phyloP scores from a whole-genome alignment of 2,888 invertebrate genomes.

The Steinernema carpocapsae region DNA sequence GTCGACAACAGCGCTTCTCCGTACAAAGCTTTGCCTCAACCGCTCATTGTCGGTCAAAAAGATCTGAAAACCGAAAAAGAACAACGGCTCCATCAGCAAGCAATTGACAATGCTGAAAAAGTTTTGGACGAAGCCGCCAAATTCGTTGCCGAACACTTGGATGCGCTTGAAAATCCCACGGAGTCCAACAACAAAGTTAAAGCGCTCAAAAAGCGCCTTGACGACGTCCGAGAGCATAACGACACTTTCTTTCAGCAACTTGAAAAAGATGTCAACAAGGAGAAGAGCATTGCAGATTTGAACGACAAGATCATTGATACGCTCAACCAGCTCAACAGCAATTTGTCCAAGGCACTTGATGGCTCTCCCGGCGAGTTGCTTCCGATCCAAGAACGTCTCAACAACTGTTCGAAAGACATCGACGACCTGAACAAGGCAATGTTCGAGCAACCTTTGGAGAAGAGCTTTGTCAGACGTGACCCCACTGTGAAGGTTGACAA shows the following conservation, averaged over 20 bases:
- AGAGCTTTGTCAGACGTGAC: not conserved
- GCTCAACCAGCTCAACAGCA: not conserved
- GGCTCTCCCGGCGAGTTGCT: constrained; percentile 1
- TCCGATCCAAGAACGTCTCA: not conserved
- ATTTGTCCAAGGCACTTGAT: not conserved
- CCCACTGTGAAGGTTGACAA: not conserved
- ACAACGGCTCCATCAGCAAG: not conserved
- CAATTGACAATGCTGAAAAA: not conserved
- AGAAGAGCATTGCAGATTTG: constrained; percentile 12
- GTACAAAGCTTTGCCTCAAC: constrained; percentile 1
- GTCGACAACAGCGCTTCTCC: constrained; percentile 6
- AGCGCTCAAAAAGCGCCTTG: constrained; percentile 29
- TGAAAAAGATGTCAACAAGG: not conserved
- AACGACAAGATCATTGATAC: not conserved
- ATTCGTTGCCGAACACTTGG: not conserved
- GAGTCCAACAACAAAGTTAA: not conserved
- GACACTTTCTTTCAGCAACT: not conserved
- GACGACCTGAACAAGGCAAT: not conserved
- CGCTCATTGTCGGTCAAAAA: not conserved
- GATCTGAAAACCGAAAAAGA: not conserved
- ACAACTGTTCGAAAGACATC: not conserved
- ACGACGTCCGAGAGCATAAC: constrained; percentile 34
- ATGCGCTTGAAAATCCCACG: not conserved
- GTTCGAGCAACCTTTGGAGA: not conserved
- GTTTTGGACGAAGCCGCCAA: not conserved